Conservation (phyloP, 2,888 invertebrate species). For the Melipona bicolor region DNA sequence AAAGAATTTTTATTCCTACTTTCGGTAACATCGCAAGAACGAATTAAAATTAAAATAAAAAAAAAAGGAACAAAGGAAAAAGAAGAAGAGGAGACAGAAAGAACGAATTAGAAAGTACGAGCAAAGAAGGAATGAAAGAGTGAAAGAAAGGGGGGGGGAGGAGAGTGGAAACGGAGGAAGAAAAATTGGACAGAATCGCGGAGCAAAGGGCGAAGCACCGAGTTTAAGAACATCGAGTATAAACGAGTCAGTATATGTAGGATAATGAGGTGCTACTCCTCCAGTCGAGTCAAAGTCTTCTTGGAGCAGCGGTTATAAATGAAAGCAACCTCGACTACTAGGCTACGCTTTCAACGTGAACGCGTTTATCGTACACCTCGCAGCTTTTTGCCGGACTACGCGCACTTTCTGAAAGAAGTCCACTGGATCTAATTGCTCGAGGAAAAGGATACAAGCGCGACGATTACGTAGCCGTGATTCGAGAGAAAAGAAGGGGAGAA, state of each 20-base stretch:
- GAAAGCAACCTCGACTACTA: conserved; percentile 47
- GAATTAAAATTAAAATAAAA: no score
- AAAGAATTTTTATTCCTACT: no score
- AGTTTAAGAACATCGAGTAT: conserved; percentile 20
- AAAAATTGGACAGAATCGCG: neutral
- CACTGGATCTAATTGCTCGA: conserved; percentile 60
- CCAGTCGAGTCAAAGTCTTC: conserved; percentile 55
- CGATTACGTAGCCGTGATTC: conserved; percentile 47
- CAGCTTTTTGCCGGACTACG: conserved; percentile 36
- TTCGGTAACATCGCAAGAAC: no score
- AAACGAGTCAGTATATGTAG: conserved; percentile 40
- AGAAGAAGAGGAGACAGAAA: no score
- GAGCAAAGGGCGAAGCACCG: neutral
- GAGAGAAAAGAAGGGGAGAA: neutral
- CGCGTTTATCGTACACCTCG: conserved; percentile 26
- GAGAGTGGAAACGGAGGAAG: neutral
- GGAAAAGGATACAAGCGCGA: conserved; percentile 51
- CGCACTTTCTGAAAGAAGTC: conserved; percentile 38
- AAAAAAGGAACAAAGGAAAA: no score
- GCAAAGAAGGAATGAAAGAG: no score
- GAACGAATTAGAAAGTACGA: neutral
- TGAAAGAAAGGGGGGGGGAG: neutral
- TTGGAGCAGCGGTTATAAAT: conserved; percentile 56
- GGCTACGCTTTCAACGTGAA: conserved; percentile 51
- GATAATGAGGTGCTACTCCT: conserved; percentile 59